Percentiles rank a stretch among this genome's conserved stretches.
phyloP scores from a whole-genome alignment of 2,113 vertebrate genomes.

The Microcebus jonahi region DNA sequence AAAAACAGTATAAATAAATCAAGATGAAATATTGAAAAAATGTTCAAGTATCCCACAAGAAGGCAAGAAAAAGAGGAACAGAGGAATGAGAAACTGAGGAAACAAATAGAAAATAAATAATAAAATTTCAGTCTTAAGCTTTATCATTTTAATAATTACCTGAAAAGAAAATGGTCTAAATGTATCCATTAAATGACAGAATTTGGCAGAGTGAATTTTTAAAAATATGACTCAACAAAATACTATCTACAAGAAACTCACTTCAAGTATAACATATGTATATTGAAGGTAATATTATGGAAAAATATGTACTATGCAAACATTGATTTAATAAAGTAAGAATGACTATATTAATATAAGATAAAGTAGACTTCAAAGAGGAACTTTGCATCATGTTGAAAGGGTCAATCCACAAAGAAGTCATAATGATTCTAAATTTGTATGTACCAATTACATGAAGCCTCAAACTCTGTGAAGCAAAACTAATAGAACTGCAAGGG shows the following conservation, averaged over 20 bases:
- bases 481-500: neutral
- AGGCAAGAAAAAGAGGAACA: neutral
- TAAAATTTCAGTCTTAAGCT: neutral
- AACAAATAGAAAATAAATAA: neutral
- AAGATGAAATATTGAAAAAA: neutral
- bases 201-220: neutral
- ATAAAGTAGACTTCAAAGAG: neutral
- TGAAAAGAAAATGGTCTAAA: neutral
- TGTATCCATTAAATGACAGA: neutral
- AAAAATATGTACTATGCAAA: neutral
- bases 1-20: neutral
- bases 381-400: neutral
- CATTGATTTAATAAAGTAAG: neutral
- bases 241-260: neutral
- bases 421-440: neutral
- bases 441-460: neutral
- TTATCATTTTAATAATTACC: neutral
- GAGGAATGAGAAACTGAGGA: neutral
- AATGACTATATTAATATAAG: neutral
- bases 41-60: neutral
- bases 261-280: neutral
- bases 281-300: neutral
- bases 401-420: neutral
- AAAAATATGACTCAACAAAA: neutral
- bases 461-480: neutral